Base-by-base conservation (phyloP, 2,888 invertebrate species). In the Smittia aterrima region DNA sequence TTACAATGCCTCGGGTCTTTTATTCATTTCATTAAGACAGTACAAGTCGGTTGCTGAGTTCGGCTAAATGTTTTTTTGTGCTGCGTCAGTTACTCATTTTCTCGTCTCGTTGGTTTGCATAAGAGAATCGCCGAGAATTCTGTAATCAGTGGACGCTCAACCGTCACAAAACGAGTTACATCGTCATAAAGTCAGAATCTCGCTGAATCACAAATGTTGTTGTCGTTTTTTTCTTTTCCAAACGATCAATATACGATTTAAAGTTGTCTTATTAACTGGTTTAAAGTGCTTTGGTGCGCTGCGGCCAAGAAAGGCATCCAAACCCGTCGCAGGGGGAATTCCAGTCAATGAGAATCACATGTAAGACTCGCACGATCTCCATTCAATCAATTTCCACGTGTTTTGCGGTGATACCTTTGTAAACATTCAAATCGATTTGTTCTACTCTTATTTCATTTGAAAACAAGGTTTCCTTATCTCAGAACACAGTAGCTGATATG, bases 281-380 rank as follows among this genome's bases (percentile, higher is more conserved):
- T 47, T 47, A 3, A 47, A 16, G 47, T 47, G 47, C 47, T 47
- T 47, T n/a, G 47, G 47, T 11, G 47, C 47, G 47, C 13, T 16
- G 16, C 47, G 6, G 3, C 47, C 47, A 47, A 47, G 47, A 47
- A 47, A 47, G 13, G 32, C 3, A 32, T 9, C 32, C 32, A 32
- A 32, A 32, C 32, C 3, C 47, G 16, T 6, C 16, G 9, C 11
- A 11, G 38, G 7, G 66, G 66, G 20, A 67, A 38, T 67, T 67
- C 66, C 66, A 67, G 16, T 64, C 64, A 64, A n/a, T 13, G n/a
- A 25, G 18, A 64, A 1, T 24, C 47, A 47, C 47, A 16, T 47
- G n/a, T 47, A 11, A 3, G n/a, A 11, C 16, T n/a, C 47, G 47
- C 13, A n/a, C 11, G 47, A 47, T 13, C 47, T 2, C 3, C 47